Evolutionary conservation across 2,888 invertebrate species (phyloP).

Genomic region (Dimorphilus gyrociliatus): DNA sequence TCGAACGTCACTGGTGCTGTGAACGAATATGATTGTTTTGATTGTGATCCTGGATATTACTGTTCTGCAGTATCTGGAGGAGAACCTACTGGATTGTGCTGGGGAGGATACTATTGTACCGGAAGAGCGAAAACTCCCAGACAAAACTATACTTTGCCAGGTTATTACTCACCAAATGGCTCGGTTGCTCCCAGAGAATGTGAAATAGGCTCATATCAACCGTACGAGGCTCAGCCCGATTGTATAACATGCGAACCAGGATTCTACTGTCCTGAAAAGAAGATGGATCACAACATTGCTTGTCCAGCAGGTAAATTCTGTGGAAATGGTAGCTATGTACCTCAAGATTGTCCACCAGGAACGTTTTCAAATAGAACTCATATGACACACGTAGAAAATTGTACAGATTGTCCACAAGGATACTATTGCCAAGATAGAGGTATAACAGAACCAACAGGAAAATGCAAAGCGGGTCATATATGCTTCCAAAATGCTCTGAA

Average conservation of each 20-base stretch:
- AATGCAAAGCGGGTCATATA: conserved; percentile 30
- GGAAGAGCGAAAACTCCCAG: conserved; percentile 18
- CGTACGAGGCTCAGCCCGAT: conserved; percentile 15
- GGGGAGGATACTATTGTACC: conserved; percentile 31
- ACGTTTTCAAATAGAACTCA: conserved; percentile 20
- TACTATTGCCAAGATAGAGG: conserved; percentile 27
- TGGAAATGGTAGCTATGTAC: conserved; percentile 20
- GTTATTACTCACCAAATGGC: conserved; percentile 24
- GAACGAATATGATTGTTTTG: conserved; percentile 24
- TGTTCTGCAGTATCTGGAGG: conserved; percentile 20
- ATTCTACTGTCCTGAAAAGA: conserved; percentile 27
- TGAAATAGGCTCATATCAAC: conserved; percentile 22
- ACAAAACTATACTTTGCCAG: conserved; percentile 19
- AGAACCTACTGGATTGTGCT: conserved; percentile 9
- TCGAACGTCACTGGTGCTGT: conserved; percentile 30
- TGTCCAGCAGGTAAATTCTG: conserved; percentile 29
- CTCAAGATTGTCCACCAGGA: conserved; percentile 26
- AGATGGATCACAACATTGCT: conserved; percentile 19
- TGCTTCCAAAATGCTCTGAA: conserved; percentile 22
- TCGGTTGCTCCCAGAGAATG: conserved; percentile 23
- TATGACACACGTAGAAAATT: conserved; percentile 13
- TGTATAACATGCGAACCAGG: conserved; percentile 26
- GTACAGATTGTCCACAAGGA: conserved; percentile 23
- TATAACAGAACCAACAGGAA: conserved; percentile 19
- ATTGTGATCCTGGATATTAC: conserved; percentile 26